Base-by-base conservation (phyloP, 2,113 vertebrate genomes). In the Cygnus buccinator region DNA sequence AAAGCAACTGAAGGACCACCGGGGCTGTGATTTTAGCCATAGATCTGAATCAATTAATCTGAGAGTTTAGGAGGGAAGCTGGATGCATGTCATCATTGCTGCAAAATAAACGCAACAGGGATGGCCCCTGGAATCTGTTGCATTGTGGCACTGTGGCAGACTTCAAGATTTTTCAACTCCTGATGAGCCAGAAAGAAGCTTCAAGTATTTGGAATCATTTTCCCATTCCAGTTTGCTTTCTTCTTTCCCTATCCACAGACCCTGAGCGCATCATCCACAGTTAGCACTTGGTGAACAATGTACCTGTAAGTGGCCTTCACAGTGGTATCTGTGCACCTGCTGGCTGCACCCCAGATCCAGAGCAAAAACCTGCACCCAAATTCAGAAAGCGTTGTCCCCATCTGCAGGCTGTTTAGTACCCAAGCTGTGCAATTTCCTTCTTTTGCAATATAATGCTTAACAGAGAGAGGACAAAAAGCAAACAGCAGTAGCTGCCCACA, bases 221-320 rank as follows among this genome's bases (percentile, higher is more conserved):
- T 9, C 37, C 15, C 44, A 7, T 65, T 15, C 13, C 26, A 23
- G 4, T 26, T 43, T 50, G 19, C 5, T 65, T 11, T 10, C 59
- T 58, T 43, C 33, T 28, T 8, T 61, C 50, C 10, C 26, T 13
- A 33, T 18, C 29, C 18, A 16, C 4, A 33, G 16, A 23, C 33
- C 61, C 43, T 39, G 50, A 57, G 25, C 87, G 13, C 68, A 39
- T 7, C 6, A 5, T 3, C 44, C 29, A 29, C 13, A 17, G 19
- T 4, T 33, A 62, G 25, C 16, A 37, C 22, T 26, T 55, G 3
- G 9, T 39, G 39, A 37, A 71, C 59, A 73, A 55, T 1, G 1
- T 3, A 0, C 1, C 9, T 2, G 5, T 13, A 11, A n/a, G 7
- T 1, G 5, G 31, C 15, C 33, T 55, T 48, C 20, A 2, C 10